phyloP scores from a whole-genome alignment of 53 echinoderm and acorn worm species.

The Echinometra lucunter region DNA sequence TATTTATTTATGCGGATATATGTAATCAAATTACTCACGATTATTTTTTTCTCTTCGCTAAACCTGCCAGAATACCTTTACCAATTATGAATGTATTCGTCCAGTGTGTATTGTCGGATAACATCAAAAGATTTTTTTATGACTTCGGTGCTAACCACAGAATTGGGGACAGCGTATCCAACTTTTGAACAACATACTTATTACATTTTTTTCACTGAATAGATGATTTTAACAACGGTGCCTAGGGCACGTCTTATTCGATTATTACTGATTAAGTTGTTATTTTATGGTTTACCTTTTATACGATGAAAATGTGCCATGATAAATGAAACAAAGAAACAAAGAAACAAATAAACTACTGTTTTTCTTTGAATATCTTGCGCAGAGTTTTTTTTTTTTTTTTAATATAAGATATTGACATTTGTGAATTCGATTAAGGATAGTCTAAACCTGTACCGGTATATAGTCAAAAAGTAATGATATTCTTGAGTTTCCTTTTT shows the following conservation, averaged over 20 bases:
- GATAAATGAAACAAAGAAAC: too few species aligned
- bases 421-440: too few species aligned
- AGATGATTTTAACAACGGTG: neutral
- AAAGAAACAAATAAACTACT: too few species aligned
- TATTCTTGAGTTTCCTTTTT: too few species aligned
- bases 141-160: neutral
- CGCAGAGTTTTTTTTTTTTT: too few species aligned
- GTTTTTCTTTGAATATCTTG: too few species aligned
- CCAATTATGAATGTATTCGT: conserved; percentile 20
- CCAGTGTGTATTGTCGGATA: neutral
- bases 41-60: neutral
- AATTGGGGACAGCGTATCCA: neutral
- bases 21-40: neutral
- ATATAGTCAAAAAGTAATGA: too few species aligned
- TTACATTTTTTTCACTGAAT: neutral
- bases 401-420: too few species aligned
- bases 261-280: neutral
- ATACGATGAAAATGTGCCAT: too few species aligned
- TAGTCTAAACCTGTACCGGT: too few species aligned
- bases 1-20: neutral
- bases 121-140: conserved; percentile 1
- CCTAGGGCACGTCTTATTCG: neutral
- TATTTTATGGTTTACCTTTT: too few species aligned
- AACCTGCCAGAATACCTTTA: neutral
- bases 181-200: too few species aligned